Conservation (phyloP, 1,140 invertebrate genomes). For the Drosophila sturtevanti region DNA sequence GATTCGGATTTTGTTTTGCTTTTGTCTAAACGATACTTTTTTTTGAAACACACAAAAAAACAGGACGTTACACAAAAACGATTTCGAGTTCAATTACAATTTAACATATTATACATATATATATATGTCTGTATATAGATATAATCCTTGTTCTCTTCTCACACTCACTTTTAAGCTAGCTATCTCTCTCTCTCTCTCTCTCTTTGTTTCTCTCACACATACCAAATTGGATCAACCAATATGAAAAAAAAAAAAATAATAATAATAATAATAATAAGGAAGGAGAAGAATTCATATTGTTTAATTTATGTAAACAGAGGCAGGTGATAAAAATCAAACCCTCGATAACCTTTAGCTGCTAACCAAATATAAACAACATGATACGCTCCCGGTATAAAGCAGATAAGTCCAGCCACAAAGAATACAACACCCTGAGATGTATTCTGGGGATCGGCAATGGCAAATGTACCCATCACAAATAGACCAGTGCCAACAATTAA, state of each 20-base stretch:
- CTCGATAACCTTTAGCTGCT: slow-evolving; percentile 90
- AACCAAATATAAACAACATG: slow-evolving; percentile 93
- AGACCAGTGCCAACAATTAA: slow-evolving; percentile 90
- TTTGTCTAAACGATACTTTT: slow-evolving; percentile 51
- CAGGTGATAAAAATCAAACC: slow-evolving; percentile 92
- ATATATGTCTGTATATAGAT: slow-evolving; percentile 31
- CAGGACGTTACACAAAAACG: slow-evolving; percentile 59
- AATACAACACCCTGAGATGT: slow-evolving; percentile 91
- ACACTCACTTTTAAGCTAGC: not conserved
- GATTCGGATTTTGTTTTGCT: slow-evolving; percentile 44
- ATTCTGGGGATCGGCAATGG: slow-evolving; percentile 87
- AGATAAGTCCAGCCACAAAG: slow-evolving; percentile 90
- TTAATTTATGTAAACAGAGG: slow-evolving; percentile 89
- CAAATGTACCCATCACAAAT: slow-evolving; percentile 88
- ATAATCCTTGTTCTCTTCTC: slow-evolving; percentile 2
- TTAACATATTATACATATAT: slow-evolving; percentile 41
- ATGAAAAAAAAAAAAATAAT: not conserved
- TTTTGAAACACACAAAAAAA: slow-evolving; percentile 54
- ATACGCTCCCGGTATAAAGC: slow-evolving; percentile 91
- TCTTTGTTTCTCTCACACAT: too few relatives aligned
- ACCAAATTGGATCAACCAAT: slow-evolving; percentile 36
- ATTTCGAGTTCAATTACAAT: slow-evolving; percentile 47
- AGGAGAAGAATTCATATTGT: not conserved
- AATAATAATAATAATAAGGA: not conserved
- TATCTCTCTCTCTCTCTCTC: not conserved